Evolutionary conservation across 2,113 vertebrate species (phyloP).

Genomic region (Campylomormyrus numenius): DNA sequence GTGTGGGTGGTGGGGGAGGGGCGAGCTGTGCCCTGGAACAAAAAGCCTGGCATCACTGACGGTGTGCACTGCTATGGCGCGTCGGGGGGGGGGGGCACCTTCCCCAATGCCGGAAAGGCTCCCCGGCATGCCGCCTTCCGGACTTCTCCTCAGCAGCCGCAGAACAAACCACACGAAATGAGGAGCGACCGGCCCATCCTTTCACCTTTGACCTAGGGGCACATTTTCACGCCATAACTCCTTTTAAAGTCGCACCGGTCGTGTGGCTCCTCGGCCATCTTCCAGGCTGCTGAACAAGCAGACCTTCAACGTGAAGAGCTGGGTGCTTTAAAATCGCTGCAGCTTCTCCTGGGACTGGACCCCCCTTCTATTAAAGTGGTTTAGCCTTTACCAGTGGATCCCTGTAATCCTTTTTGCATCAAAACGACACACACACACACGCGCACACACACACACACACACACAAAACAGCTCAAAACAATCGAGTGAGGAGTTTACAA

Average conservation of each 20-base stretch:
- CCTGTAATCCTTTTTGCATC: neutral
- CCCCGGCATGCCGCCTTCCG: neutral
- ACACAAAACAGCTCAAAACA: neutral
- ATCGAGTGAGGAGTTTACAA: constrained; percentile 21
- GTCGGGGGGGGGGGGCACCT: neutral
- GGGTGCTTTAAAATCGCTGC: constrained; percentile 7
- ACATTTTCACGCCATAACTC: neutral
- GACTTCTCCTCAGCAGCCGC: neutral
- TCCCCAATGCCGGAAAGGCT: neutral
- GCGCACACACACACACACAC: neutral
- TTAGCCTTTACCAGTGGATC: neutral
- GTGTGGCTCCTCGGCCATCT: neutral
- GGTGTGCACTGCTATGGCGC: neutral
- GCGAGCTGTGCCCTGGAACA: neutral
- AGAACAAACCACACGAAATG: neutral
- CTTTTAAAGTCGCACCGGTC: neutral
- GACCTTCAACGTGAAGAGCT: neutral
- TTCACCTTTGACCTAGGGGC: neutral
- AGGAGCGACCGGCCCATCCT: neutral
- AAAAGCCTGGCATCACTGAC: neutral
- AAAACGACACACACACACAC: neutral
- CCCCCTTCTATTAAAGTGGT: neutral
- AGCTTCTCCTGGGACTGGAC: neutral
- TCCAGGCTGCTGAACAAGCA: neutral
- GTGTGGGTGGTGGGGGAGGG: neutral